Percentiles rank a stretch among this genome's conserved stretches.
Evolutionary conservation across 2,888 invertebrate genomes (phyloP).

Genomic region (Pristionchus maxplancki): DNA sequence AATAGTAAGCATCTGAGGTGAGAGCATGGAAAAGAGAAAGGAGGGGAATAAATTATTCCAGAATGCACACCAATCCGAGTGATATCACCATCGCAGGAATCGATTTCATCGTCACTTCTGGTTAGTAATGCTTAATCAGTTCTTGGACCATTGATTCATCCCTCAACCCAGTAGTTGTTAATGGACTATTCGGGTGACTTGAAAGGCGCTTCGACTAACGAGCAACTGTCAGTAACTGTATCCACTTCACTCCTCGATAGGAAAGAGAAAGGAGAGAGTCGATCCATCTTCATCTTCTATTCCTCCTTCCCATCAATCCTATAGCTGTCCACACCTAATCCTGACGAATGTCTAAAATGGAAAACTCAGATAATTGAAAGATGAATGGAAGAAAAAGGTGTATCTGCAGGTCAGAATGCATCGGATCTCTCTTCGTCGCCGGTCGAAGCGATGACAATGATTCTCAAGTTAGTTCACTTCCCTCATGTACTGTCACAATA

Average conservation of each 20-base stretch:
- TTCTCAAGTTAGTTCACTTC: conserved; percentile 24
- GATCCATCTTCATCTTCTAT: conserved; percentile 15
- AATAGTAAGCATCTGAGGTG: not conserved
- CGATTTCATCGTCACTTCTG: conserved; percentile 43
- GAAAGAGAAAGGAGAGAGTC: not conserved
- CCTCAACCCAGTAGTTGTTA: not conserved
- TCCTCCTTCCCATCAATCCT: not conserved
- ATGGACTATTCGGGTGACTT: not conserved
- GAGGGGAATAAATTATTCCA: not conserved
- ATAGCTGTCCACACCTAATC: not conserved
- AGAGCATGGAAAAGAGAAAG: not conserved
- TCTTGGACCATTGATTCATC: not conserved
- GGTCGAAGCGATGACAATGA: not conserved
- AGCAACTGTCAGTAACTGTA: conserved; percentile 35
- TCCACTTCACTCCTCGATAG: not conserved
- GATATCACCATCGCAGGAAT: conserved; percentile 33
- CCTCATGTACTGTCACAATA: not conserved
- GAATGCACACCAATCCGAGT: conserved; percentile 43
- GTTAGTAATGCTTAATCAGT: not conserved
- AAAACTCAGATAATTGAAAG: not conserved
- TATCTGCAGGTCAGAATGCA: conserved; percentile 17
- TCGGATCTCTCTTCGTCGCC: conserved; percentile 17
- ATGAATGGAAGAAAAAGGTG: not conserved
- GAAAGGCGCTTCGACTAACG: not conserved
- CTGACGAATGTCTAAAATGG: not conserved